Conservation (phyloP, 1,140 invertebrate species). For the Dinothrombium tinctorium region DNA sequence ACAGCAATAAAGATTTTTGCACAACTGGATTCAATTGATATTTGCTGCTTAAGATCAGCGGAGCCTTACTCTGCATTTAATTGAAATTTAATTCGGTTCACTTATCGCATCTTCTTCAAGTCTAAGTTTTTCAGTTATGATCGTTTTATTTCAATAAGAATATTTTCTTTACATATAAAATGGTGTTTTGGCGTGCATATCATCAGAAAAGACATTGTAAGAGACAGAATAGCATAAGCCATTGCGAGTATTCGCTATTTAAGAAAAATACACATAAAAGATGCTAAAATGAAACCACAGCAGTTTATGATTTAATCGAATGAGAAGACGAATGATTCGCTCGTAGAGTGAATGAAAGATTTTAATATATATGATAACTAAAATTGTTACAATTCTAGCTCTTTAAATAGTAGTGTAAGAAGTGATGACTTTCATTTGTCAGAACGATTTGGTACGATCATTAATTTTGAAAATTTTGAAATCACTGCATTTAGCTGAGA, state of each 20-base stretch:
- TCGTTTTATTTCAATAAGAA: neutral
- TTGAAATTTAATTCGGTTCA: conserved; percentile 5
- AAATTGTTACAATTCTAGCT: too few species aligned
- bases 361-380: too few species aligned
- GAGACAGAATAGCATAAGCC: neutral
- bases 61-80: conserved; percentile 1
- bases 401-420: too few species aligned
- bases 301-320: neutral
- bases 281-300: neutral
- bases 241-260: conserved; percentile 3
- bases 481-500: too few species aligned
- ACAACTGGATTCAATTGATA: conserved; percentile 32
- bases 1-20: conserved; percentile 45
- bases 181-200: conserved; percentile 6
- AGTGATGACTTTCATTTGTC: too few species aligned
- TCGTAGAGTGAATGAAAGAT: too few species aligned
- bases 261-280: conserved; percentile 1
- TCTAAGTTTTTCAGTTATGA: conserved; percentile 1
- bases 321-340: too few species aligned
- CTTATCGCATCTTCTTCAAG: neutral
- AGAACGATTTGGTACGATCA: too few species aligned
- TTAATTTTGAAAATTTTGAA: too few species aligned
- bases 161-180: neutral
- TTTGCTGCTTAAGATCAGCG: conserved; percentile 3
- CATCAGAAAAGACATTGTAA: conserved; percentile 6